Conservation (phyloP, 1,140 invertebrate species). For the Melitaea cinxia region DNA sequence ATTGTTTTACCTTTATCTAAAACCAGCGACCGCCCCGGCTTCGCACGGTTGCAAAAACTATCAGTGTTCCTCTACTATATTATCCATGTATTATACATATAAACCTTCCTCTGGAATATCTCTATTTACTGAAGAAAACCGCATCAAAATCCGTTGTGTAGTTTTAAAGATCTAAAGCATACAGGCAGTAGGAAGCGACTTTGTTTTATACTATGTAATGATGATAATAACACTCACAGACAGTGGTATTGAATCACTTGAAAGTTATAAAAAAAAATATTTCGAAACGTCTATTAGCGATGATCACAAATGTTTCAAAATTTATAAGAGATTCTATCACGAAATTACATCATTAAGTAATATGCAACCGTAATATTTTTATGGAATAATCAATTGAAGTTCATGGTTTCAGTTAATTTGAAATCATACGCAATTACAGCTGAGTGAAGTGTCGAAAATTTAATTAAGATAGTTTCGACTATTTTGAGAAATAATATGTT, state of each 20-base stretch:
- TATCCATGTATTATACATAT: no score
- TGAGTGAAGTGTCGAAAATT: constrained; percentile 17
- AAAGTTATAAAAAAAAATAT: constrained; percentile 4
- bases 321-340: constrained; percentile 11
- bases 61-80: no score
- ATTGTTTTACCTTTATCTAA: no score
- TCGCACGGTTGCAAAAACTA: no score
- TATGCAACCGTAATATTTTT: constrained; percentile 21
- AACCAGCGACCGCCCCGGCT: no score
- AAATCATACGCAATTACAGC: constrained; percentile 26
- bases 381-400: constrained; percentile 32
- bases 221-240: no score
- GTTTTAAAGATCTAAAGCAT: no score
- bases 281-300: constrained; percentile 14
- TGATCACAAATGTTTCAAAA: constrained; percentile 13
- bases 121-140: no score
- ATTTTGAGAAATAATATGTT: background rate
- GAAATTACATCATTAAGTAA: constrained; percentile 25
- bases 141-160: no score
- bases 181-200: no score
- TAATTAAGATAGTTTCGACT: constrained; percentile 1
- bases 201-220: no score
- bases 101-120: no score
- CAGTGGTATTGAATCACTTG: background rate
- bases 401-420: constrained; percentile 28